Evolutionary conservation across 1,140 invertebrate genomes (phyloP).

Genomic region (Anadara kagoshimensis): DNA sequence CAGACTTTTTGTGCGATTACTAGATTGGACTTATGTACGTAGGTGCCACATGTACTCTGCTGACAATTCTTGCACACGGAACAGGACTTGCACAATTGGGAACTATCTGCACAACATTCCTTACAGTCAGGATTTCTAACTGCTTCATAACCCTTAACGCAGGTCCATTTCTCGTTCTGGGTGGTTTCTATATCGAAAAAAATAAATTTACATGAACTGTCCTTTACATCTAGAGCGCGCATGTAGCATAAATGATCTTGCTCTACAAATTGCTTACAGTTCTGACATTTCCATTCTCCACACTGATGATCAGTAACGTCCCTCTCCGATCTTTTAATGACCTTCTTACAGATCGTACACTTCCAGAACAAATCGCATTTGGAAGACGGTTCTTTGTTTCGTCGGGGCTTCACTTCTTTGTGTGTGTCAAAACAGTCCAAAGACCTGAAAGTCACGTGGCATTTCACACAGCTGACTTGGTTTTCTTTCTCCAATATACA

Average conservation of each 20-base stretch:
- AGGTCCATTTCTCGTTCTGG: slow-evolving; percentile 3
- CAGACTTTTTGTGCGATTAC: neutral
- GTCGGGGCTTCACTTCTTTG: no score
- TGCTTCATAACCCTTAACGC: slow-evolving; percentile 1
- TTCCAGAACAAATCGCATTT: slow-evolving; percentile 13
- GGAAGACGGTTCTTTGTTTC: neutral
- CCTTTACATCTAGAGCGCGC: neutral
- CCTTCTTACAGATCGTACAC: slow-evolving; percentile 25
- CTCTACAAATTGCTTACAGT: slow-evolving; percentile 19
- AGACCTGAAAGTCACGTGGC: no score
- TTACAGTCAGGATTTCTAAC: neutral
- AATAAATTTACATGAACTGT: slow-evolving; percentile 7
- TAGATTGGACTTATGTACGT: slow-evolving; percentile 2
- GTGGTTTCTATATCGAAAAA: slow-evolving; percentile 18
- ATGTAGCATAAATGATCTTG: slow-evolving; percentile 28
- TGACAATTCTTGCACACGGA: neutral
- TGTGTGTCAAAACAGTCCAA: no score
- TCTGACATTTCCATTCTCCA: slow-evolving; percentile 38
- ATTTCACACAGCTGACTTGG: no score
- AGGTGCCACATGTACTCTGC: slow-evolving; percentile 1
- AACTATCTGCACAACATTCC: neutral
- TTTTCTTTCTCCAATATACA: no score
- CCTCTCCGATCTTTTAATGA: slow-evolving; percentile 9
- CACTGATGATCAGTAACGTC: slow-evolving; percentile 3
- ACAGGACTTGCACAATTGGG: neutral